These are phyloP conservation scores for Pissodes strobi DNA, from an alignment of 1,140 invertebrate genomes.

Conservation along the genomic window DNA sequence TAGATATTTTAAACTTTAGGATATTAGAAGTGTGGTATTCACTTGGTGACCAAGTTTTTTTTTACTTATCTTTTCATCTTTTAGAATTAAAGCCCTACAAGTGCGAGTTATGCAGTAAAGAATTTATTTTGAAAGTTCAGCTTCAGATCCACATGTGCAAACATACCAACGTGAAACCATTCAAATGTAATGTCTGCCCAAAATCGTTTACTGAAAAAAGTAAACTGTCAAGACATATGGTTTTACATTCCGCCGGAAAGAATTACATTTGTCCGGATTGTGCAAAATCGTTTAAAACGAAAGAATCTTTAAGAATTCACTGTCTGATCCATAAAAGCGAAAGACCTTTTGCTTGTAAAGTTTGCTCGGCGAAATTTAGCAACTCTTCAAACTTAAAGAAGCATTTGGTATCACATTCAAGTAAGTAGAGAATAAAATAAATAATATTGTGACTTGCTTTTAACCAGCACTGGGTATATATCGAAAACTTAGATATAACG, in stretches of 20 bases:
- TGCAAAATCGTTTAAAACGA: constrained; percentile 56
- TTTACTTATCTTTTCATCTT: too few species aligned
- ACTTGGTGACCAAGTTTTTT: too few species aligned
- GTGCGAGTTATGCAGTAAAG: constrained; percentile 50
- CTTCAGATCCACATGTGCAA: constrained; percentile 48
- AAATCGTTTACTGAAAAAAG: constrained; percentile 48
- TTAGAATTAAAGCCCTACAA: constrained; percentile 54
- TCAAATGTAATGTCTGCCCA: constrained; percentile 48
- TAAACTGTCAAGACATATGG: constrained; percentile 51
- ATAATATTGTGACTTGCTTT: too few species aligned
- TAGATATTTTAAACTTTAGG: too few species aligned
- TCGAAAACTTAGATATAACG: too few species aligned
- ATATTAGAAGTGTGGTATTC: too few species aligned
- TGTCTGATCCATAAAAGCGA: constrained; percentile 59
- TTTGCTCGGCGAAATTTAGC: constrained; percentile 58
- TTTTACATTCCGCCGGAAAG: constrained; percentile 43
- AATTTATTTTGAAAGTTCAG: constrained; percentile 52
- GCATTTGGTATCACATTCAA: constrained; percentile 60
- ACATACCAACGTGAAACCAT: constrained; percentile 50
- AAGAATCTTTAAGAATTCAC: constrained; percentile 57
- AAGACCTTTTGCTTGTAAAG: constrained; percentile 57
- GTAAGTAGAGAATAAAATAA: too few species aligned
- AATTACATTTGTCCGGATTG: constrained; percentile 56
- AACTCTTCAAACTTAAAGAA: constrained; percentile 62
- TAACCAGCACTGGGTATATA: too few species aligned